A percentile compares a stretch with the other conserved stretches of the same genome.
phyloP scores from a whole-genome alignment of 35 echinoderm and acorn worm genomes.

The Patiria miniata region DNA sequence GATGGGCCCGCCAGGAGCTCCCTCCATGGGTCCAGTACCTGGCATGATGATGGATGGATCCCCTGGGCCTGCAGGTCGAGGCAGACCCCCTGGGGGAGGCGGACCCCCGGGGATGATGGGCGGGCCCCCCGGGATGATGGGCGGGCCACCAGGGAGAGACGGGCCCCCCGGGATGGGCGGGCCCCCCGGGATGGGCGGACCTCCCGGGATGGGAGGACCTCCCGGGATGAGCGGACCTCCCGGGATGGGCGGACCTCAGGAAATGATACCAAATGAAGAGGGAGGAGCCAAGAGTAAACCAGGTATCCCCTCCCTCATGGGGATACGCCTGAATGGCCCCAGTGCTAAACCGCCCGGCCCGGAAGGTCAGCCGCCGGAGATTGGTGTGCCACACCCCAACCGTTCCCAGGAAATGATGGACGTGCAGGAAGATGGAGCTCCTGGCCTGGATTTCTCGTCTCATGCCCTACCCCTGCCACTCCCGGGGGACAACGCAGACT shows the following conservation, averaged over 20 bases:
- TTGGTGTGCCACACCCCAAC: background rate
- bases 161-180: too few relatives aligned
- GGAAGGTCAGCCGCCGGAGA: background rate
- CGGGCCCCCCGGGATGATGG: too few relatives aligned
- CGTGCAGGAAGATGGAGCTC: background rate
- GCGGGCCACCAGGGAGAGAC: too few relatives aligned
- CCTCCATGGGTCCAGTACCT: too few relatives aligned
- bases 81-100: too few relatives aligned
- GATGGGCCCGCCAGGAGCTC: background rate
- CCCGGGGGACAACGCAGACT: background rate
- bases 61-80: too few relatives aligned
- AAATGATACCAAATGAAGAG: too few relatives aligned
- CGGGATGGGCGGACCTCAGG: too few relatives aligned
- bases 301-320: constrained; percentile 1
- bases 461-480: background rate
- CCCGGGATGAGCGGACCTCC: too few relatives aligned
- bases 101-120: too few relatives aligned
- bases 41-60: too few relatives aligned
- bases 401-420: too few relatives aligned
- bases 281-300: background rate
- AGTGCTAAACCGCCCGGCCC: background rate
- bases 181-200: background rate
- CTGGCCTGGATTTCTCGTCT: background rate
- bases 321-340: background rate
- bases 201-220: background rate